Percentiles rank a stretch among this genome's conserved stretches.
These are phyloP conservation scores for Hirudinaria manillensis DNA, from an alignment of 2,888 invertebrate species.

Conservation along the genomic window DNA sequence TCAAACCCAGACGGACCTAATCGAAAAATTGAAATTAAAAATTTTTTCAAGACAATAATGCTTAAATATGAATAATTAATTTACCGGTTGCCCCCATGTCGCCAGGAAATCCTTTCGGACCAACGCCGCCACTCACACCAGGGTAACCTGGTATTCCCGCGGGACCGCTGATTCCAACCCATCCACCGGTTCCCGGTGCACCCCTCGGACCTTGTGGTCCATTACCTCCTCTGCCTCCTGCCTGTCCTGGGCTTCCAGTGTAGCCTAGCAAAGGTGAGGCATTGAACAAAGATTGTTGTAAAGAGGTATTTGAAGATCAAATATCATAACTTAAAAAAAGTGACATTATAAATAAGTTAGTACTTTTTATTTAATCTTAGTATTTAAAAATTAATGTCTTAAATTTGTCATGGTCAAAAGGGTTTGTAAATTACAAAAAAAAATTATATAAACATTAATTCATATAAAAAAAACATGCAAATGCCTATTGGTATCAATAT, in stretches of 20 bases:
- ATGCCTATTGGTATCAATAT: no score
- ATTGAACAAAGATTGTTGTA: not conserved
- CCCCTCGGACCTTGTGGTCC: conserved; percentile 14
- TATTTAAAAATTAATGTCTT: no score
- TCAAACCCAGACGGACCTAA: no score
- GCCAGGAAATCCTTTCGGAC: not conserved
- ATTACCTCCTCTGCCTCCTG: conserved; percentile 1
- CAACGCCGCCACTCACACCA: not conserved
- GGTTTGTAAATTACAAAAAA: no score
- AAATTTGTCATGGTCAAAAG: no score
- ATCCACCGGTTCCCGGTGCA: conserved; percentile 6
- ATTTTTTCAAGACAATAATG: not conserved
- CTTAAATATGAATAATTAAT: not conserved
- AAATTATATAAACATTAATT: no score
- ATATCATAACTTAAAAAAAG: not conserved
- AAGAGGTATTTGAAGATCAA: not conserved
- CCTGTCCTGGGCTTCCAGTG: not conserved
- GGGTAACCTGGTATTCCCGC: conserved; percentile 5
- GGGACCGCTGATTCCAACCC: not conserved
- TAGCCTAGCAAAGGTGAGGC: not conserved
- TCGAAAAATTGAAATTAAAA: not conserved
- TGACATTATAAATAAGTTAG: no score
- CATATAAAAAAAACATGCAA: no score
- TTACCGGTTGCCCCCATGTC: not conserved
- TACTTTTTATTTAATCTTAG: no score